A percentile compares a stretch with the other conserved stretches of the same genome.
phyloP scores from a whole-genome alignment of 1,140 invertebrate species.

The Fopius arisanus region DNA sequence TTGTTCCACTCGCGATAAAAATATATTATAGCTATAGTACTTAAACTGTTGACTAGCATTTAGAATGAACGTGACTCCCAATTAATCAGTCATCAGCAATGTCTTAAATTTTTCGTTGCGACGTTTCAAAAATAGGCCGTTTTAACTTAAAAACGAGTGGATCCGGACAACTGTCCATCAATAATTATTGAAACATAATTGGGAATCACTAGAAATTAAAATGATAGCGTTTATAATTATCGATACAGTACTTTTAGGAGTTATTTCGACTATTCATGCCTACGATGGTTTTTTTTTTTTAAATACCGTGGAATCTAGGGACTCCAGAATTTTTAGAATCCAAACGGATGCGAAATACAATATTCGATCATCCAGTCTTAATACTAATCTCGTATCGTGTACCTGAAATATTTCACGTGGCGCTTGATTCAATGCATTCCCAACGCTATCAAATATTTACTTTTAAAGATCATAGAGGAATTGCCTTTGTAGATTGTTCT shows the following conservation, averaged over 20 bases:
- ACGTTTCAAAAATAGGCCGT: not conserved
- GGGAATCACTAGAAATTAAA: conserved; percentile 31
- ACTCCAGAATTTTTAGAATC: conserved; percentile 30
- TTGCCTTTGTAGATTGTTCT: not conserved
- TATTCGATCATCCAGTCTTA: conserved; percentile 24
- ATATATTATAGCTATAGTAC: conserved; percentile 55
- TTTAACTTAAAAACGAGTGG: not conserved
- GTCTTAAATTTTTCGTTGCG: not conserved
- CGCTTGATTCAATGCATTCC: conserved; percentile 4
- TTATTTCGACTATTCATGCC: conserved; percentile 26
- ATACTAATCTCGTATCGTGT: conserved; percentile 31
- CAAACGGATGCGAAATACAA: conserved; percentile 25
- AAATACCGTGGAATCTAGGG: conserved; percentile 30
- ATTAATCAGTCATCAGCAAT: conserved; percentile 16
- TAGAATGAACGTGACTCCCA: conserved; percentile 43
- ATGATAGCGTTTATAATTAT: conserved; percentile 23
- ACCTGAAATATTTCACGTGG: conserved; percentile 36
- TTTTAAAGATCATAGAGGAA: no score
- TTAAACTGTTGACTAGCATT: conserved; percentile 52
- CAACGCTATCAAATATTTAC: no score
- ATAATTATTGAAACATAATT: conserved; percentile 13
- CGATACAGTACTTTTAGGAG: conserved; percentile 27
- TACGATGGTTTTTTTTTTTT: conserved; percentile 16
- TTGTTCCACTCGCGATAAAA: conserved; percentile 50
- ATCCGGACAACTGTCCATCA: not conserved